phyloP scores from a whole-genome alignment of 2,888 invertebrate genomes.

The Aporophyla nigra region DNA sequence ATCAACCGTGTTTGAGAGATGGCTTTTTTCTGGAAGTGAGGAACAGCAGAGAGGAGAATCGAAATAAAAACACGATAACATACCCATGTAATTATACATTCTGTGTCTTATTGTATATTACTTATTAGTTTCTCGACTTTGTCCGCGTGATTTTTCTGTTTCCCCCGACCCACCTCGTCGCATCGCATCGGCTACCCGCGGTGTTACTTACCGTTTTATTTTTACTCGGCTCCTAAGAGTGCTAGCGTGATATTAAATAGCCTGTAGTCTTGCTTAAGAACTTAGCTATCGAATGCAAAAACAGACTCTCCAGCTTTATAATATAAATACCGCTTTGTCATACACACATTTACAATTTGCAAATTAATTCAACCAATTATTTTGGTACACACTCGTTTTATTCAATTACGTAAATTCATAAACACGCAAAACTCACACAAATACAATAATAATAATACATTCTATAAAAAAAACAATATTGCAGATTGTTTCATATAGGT shows the following conservation, averaged over 20 bases:
- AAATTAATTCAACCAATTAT: constrained; percentile 24
- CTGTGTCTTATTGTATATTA: no score
- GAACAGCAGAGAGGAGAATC: not conserved
- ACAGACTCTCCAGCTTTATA: not conserved
- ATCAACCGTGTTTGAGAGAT: not conserved
- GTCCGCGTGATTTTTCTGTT: no score
- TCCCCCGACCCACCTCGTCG: no score
- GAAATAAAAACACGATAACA: no score
- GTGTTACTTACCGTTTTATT: no score
- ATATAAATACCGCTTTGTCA: not conserved
- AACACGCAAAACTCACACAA: constrained; percentile 42
- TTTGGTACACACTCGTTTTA: constrained; percentile 50
- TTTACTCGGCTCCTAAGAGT: no score
- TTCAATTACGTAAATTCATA: constrained; percentile 37
- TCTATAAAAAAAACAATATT: not conserved
- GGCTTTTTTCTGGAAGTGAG: not conserved
- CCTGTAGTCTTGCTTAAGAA: not conserved
- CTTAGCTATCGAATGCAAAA: no score
- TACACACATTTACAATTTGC: not conserved
- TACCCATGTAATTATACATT: no score
- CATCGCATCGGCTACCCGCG: no score
- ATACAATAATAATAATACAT: constrained; percentile 1
- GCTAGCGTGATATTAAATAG: no score
- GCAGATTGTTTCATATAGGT: not conserved
- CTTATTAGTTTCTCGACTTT: no score